Percentiles rank a stretch among this genome's conserved stretches.
These are phyloP conservation scores for Phylloscopus trochilus DNA, from an alignment of 2,113 vertebrate genomes.

Conservation along the genomic window DNA sequence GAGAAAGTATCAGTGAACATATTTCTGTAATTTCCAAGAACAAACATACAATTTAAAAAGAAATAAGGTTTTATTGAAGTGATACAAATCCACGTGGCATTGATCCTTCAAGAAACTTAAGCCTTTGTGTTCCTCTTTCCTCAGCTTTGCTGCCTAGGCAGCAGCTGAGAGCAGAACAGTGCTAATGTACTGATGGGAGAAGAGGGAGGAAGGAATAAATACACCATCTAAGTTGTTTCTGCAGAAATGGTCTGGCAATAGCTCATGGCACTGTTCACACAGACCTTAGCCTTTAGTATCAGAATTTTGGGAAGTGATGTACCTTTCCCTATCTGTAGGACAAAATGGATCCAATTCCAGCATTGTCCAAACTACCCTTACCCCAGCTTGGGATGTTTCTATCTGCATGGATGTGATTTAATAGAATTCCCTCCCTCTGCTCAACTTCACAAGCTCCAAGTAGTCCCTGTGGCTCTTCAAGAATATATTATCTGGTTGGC, in stretches of 20 bases:
- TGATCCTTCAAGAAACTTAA: neutral
- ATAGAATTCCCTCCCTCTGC: neutral
- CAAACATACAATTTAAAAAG: neutral
- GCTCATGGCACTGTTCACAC: neutral
- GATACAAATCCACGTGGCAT: neutral
- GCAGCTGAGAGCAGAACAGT: neutral
- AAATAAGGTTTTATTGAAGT: neutral
- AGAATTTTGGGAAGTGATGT: neutral
- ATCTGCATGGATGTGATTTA: neutral
- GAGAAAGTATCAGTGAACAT: neutral
- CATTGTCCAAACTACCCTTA: no score
- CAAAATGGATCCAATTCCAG: neutral
- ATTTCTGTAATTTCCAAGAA: neutral
- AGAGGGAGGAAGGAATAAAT: neutral
- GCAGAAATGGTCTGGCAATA: neutral
- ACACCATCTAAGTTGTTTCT: neutral
- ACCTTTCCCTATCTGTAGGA: neutral
- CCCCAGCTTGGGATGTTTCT: neutral
- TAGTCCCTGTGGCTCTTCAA: neutral
- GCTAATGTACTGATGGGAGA: neutral
- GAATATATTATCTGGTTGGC: neutral
- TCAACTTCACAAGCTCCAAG: neutral
- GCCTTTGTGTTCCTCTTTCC: neutral
- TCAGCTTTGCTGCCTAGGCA: neutral
- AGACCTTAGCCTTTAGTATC: neutral